Evolutionary conservation across 2,797 vertebrate species (phyloP).

Genomic region (Balearica regulorum): DNA sequence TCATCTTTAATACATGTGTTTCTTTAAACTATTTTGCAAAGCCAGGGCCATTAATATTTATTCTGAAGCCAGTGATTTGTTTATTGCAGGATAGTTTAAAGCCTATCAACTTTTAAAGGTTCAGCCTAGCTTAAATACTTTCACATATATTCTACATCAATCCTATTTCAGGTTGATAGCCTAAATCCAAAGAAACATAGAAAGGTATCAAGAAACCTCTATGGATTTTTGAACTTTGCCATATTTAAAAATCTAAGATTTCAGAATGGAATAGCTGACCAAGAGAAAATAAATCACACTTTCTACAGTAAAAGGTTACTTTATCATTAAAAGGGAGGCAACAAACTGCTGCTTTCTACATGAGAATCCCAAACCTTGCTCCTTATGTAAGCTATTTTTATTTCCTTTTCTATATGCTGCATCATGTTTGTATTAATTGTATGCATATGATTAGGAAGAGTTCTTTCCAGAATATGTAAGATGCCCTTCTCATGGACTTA

Average conservation of each 20-base stretch:
- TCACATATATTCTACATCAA: neutral
- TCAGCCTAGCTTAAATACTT: neutral
- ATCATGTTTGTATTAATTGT: no score
- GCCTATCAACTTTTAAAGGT: neutral
- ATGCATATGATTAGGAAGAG: no score
- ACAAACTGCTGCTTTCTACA: neutral
- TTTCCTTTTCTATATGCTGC: no score
- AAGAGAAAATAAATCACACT: neutral
- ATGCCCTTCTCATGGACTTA: no score
- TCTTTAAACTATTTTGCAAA: neutral
- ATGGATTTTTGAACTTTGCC: neutral
- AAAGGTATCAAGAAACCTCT: neutral
- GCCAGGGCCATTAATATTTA: neutral
- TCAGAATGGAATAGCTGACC: neutral
- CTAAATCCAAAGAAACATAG: neutral
- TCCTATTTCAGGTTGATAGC: neutral
- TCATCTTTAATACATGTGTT: neutral
- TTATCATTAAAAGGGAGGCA: neutral
- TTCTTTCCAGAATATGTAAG: no score
- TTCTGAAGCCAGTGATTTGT: neutral
- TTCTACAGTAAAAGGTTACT: neutral
- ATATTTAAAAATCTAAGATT: neutral
- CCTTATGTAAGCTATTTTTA: no score
- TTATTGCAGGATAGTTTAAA: neutral
- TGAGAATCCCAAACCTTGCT: neutral